Conservation (phyloP, 2,113 vertebrate species). For the Toxotes jaculatrix region DNA sequence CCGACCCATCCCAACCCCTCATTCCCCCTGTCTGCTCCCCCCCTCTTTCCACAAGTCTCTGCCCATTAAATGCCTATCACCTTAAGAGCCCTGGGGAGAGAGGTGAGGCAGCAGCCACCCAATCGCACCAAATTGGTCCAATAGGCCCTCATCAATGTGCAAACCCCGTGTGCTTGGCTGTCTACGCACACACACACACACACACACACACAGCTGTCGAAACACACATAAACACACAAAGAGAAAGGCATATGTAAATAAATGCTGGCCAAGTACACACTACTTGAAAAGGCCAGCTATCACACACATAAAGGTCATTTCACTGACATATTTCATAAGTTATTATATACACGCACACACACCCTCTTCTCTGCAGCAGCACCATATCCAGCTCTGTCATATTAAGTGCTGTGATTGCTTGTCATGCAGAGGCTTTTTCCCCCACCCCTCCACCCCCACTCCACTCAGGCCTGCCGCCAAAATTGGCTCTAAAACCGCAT, state of each 20-base stretch:
- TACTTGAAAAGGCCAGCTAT: slow-evolving; percentile 69
- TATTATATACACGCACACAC: slow-evolving; percentile 37
- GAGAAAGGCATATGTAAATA: slow-evolving; percentile 53
- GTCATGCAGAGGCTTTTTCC: slow-evolving; percentile 55
- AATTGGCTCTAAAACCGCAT: slow-evolving; percentile 73
- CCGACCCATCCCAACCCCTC: not conserved
- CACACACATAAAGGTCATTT: slow-evolving; percentile 67
- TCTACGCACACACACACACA: slow-evolving; percentile 14
- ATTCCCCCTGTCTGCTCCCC: not conserved
- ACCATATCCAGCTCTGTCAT: slow-evolving; percentile 60
- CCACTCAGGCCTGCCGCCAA: slow-evolving; percentile 19
- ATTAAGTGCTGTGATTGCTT: slow-evolving; percentile 67
- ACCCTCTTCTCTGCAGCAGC: slow-evolving; percentile 11
- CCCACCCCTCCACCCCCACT: not conserved
- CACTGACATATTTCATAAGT: slow-evolving; percentile 68
- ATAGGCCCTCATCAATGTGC: slow-evolving; percentile 60
- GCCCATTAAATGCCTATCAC: slow-evolving; percentile 60
- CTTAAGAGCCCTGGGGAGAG: slow-evolving; percentile 50
- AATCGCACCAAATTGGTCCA: slow-evolving; percentile 48
- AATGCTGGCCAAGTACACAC: slow-evolving; percentile 34
- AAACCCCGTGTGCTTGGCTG: slow-evolving; percentile 29
- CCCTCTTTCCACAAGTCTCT: slow-evolving; percentile 4
- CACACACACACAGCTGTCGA: slow-evolving; percentile 15
- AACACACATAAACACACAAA: slow-evolving; percentile 20
- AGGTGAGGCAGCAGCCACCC: slow-evolving; percentile 23